Evolutionary conservation across 1,140 invertebrate species (phyloP), one percentile per base, ranked within the genome.

Genomic region (Drosophila dunni): DNA sequence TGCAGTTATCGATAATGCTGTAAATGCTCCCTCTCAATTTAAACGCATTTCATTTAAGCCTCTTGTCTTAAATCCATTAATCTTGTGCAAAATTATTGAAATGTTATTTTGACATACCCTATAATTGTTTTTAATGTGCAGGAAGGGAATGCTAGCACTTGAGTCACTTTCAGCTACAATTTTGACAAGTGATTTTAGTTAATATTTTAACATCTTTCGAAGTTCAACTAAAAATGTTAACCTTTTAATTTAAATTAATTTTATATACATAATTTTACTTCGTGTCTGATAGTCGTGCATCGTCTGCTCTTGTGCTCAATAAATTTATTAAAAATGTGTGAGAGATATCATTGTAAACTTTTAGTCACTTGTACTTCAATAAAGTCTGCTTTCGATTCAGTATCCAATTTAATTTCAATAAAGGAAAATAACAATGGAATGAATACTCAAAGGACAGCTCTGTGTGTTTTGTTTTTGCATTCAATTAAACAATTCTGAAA

Each of bases 11-110:
- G n/a, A 42, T 42, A 4, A 11, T 13, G 11, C 33, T 11, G 29
- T 45, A 15, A 20, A 13, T 46, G 2, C 15, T 13, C 11, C 24
- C 11, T 6, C 13, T 51, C 48, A 60, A 17, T 33, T 9, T 0
- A 5, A 60, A n/a, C 24, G 33, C n/a, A 29, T 50, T 50, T 13
- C 11, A 62, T 38, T 50, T 62, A 50, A 62, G 60, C 60, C 17
- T 33, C 17, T 48, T 48, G 11, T n/a, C 45, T 29, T 29, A 62
- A 62, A 20, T 38, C 33, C 46, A 44, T 34, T 60, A 45, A 60
- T 60, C 42, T 60, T 53, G 8, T 9, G 7, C 9, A 7, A 44
- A n/a, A 29, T 29, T 24, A 58, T 44, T 44, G 38, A 53, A 36
- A 53, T 53, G 50, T 53, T 53, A 36, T 53, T 5, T 53, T 53